A percentile compares a stretch with the other conserved stretches of the same genome.
Conservation (phyloP, 2,888 invertebrate species). For the Halictus quadricinctus region DNA sequence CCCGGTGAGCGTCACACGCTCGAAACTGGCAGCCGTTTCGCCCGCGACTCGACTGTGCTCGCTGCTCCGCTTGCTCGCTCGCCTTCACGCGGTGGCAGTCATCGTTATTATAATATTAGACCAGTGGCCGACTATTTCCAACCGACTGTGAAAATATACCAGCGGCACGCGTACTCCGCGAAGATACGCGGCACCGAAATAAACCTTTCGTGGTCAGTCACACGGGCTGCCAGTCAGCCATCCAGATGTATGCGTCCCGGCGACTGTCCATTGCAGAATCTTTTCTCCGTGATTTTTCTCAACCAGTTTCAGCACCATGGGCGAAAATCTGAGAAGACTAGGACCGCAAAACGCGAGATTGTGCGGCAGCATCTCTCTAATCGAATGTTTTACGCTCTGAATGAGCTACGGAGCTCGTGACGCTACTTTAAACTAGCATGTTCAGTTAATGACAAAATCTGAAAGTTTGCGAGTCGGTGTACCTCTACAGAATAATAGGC, state of each 20-base stretch:
- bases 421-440: neutral
- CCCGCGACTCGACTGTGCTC: constrained; percentile 38
- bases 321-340: no score
- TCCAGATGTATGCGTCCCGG: constrained; percentile 29
- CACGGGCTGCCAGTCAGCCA: constrained; percentile 42
- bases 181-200: constrained; percentile 59
- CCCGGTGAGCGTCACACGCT: constrained; percentile 52
- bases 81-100: constrained; percentile 63
- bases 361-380: neutral
- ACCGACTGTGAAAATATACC: constrained; percentile 80
- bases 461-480: no score
- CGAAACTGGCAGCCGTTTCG: constrained; percentile 56
- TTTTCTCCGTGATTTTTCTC: neutral
- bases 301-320: neutral
- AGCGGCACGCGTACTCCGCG: constrained; percentile 65
- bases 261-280: neutral
- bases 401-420: neutral
- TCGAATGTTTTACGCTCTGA: neutral
- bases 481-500: no score
- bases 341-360: neutral
- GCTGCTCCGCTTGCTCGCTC: constrained; percentile 48
- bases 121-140: constrained; percentile 79
- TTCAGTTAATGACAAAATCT: no score
- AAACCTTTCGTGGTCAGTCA: constrained; percentile 66
- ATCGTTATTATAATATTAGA: constrained; percentile 80